Evolutionary conservation across 2,888 invertebrate species (phyloP).

Genomic region (Exephanes ischioxanthus): DNA sequence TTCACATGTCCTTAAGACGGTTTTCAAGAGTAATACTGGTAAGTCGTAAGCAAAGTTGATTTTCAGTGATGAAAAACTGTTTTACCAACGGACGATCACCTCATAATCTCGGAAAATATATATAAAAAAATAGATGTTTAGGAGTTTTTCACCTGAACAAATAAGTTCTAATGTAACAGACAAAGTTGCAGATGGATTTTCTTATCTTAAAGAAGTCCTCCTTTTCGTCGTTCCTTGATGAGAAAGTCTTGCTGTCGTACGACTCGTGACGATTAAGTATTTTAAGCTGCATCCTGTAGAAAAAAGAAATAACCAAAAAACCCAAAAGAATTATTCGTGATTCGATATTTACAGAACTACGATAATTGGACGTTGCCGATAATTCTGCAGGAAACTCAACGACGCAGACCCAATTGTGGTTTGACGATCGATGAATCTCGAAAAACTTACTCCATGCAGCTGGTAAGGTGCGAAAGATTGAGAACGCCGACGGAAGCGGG

Average conservation of each 20-base stretch:
- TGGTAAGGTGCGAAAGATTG: slow-evolving; percentile 77
- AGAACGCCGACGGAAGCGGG: slow-evolving; percentile 76
- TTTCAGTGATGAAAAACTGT: too few species aligned
- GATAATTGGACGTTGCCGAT: neutral
- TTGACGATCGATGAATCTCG: neutral
- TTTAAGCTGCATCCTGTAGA: slow-evolving; percentile 76
- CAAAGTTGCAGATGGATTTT: slow-evolving; percentile 75
- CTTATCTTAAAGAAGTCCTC: slow-evolving; percentile 76
- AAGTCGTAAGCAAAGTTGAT: too few species aligned
- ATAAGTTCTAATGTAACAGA: slow-evolving; percentile 76
- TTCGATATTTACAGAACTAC: neutral
- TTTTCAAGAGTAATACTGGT: neutral
- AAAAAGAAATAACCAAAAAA: slow-evolving; percentile 4
- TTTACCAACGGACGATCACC: too few species aligned
- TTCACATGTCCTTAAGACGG: too few species aligned
- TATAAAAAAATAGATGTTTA: neutral
- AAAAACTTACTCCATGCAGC: slow-evolving; percentile 78
- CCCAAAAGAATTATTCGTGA: neutral
- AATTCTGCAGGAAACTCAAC: neutral
- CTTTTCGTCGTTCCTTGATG: slow-evolving; percentile 51
- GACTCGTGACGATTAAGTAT: slow-evolving; percentile 75
- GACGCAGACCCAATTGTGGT: neutral
- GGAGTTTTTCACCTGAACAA: slow-evolving; percentile 73
- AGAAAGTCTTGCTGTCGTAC: slow-evolving; percentile 50
- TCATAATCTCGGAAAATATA: too few species aligned